phyloP scores from a whole-genome alignment of 2,113 vertebrate species.

The Cochlearius cochlearius region DNA sequence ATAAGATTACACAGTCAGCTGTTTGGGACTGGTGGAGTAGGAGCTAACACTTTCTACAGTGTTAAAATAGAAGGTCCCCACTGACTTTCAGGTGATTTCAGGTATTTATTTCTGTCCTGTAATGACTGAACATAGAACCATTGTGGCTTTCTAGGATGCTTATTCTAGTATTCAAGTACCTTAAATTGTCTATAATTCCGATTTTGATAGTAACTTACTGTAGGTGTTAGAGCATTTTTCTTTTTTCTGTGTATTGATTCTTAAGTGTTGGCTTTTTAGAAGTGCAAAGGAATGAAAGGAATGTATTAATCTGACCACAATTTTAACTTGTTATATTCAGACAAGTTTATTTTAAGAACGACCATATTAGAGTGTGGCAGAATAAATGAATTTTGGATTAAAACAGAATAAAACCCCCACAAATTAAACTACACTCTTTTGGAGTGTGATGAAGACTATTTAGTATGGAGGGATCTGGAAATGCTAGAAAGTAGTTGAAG shows the following conservation, averaged over 20 bases:
- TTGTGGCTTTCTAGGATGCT: background rate
- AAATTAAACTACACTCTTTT: background rate
- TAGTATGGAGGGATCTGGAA: background rate
- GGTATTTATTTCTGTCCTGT: background rate
- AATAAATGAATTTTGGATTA: background rate
- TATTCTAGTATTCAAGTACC: background rate
- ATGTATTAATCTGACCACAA: background rate
- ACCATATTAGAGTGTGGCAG: background rate
- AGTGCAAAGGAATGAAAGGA: background rate
- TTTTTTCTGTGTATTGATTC: background rate
- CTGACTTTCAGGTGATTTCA: background rate
- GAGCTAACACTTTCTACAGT: background rate
- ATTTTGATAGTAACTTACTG: background rate
- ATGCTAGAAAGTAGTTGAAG: background rate
- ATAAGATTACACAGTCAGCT: background rate
- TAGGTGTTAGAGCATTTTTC: background rate
- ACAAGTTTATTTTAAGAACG: background rate
- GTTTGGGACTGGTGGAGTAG: background rate
- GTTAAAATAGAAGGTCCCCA: background rate
- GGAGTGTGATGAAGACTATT: background rate
- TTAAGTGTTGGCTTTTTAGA: background rate
- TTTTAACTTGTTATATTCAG: background rate
- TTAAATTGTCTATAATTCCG: background rate
- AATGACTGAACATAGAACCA: background rate
- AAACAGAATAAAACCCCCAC: fast-evolving